phyloP scores from a whole-genome alignment of 2,888 invertebrate genomes.

The Zonitis immaculata region DNA sequence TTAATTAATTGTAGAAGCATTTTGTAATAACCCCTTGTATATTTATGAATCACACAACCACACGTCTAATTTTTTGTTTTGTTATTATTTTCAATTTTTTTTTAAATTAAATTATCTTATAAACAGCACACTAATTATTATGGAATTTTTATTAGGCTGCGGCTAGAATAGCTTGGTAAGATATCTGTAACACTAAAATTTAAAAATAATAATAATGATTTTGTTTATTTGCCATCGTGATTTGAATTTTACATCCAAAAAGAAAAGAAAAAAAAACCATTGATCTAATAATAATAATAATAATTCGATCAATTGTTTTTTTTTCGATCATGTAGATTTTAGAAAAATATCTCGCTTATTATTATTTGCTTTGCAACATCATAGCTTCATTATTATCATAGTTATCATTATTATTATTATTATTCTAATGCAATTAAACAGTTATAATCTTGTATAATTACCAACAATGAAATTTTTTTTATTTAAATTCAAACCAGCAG shows the following conservation, averaged over 20 bases:
- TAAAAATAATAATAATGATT: too few species aligned
- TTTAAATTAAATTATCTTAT: too few species aligned
- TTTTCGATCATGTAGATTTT: constrained; percentile 17
- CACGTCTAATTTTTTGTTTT: constrained; percentile 5
- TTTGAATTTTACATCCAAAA: constrained; percentile 4
- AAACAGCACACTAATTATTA: constrained; percentile 39
- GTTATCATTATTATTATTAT: too few species aligned
- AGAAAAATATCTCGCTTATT: constrained; percentile 11
- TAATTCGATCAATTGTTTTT: constrained; percentile 3
- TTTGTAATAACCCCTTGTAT: too few species aligned
- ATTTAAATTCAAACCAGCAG: too few species aligned
- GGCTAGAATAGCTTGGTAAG: constrained; percentile 51
- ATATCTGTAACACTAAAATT: constrained; percentile 37
- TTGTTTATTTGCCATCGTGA: constrained; percentile 18
- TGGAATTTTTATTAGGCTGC: constrained; percentile 48
- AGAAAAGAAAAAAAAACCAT: too few species aligned
- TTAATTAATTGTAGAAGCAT: too few species aligned
- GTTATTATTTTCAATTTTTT: neutral
- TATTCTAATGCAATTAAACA: too few species aligned
- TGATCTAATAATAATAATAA: too few species aligned
- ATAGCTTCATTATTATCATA: neutral
- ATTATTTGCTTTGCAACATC: constrained; percentile 8
- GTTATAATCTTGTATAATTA: too few species aligned
- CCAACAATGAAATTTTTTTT: too few species aligned
- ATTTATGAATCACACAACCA: too few species aligned